A percentile compares a stretch with the other conserved stretches of the same genome.
These are phyloP conservation scores for Ceratothoa steindachneri DNA, from an alignment of 2,888 invertebrate species.

Conservation along the genomic window DNA sequence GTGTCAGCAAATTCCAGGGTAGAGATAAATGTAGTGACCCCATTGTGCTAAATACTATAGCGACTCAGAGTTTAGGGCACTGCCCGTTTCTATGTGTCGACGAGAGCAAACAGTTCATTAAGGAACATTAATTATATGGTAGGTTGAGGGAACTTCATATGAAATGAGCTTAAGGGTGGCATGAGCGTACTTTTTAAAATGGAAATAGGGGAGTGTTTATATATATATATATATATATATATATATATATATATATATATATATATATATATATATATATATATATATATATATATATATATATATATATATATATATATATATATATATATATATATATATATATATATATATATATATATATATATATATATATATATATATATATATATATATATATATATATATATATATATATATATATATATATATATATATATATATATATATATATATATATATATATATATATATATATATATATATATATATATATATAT, in stretches of 20 bases:
- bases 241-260: neutral
- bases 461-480: neutral
- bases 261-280: neutral
- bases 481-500: neutral
- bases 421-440: constrained; percentile 7
- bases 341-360: constrained; percentile 13
- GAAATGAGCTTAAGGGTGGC: neutral
- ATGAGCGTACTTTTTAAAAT: neutral
- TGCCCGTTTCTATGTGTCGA: neutral
- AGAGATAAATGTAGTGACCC: too few species aligned
- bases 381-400: constrained; percentile 20
- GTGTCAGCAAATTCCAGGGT: too few species aligned
- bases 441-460: neutral
- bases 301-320: constrained; percentile 2
- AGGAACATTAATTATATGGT: neutral
- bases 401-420: constrained; percentile 1
- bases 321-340: constrained; percentile 9
- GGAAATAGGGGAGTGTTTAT: neutral
- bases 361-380: constrained; percentile 21
- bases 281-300: neutral
- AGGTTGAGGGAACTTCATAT: neutral
- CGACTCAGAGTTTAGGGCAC: neutral
- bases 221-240: neutral
- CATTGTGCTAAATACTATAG: too few species aligned
- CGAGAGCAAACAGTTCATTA: neutral